These are phyloP conservation scores for Oceanodroma leucorhoa DNA, from an alignment of 2,797 vertebrate species.

Conservation along the genomic window DNA sequence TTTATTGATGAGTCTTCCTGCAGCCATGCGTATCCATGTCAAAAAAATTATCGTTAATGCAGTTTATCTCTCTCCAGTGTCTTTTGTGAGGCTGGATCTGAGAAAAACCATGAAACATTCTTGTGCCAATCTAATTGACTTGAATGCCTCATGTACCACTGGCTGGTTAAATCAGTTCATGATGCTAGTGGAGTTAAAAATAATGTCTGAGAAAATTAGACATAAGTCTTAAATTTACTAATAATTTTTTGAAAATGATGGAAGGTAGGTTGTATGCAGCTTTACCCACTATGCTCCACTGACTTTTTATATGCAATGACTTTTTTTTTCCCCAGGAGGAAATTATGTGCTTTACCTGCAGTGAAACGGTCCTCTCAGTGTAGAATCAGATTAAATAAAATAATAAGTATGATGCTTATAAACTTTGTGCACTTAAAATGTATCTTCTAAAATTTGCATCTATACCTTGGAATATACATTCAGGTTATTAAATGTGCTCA, in stretches of 20 bases:
- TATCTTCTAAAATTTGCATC: conserved; percentile 50
- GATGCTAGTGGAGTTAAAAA: conserved; percentile 34
- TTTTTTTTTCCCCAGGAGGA: conserved; percentile 13
- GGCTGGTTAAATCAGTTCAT: conserved; percentile 26
- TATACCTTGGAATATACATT: conserved; percentile 45
- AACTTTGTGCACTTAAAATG: conserved; percentile 52
- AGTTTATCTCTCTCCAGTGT: not conserved
- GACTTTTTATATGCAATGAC: conserved; percentile 51
- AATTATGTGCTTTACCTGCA: conserved; percentile 53
- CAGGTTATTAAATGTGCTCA: conserved; percentile 54
- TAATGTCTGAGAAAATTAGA: conserved; percentile 53
- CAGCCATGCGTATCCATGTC: not conserved
- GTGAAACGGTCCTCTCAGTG: not conserved
- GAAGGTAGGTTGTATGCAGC: not conserved
- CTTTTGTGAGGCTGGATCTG: not conserved
- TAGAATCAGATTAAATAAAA: conserved; percentile 67
- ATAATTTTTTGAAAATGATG: conserved; percentile 43
- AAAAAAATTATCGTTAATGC: not conserved
- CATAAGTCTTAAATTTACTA: conserved; percentile 49
- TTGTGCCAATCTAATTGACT: not conserved
- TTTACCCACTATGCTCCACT: conserved; percentile 38
- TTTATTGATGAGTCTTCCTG: not conserved
- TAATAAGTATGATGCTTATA: conserved; percentile 32
- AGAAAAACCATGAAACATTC: not conserved
- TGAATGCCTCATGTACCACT: not conserved